phyloP scores from a whole-genome alignment of 2,113 vertebrate species.

The Neoarius graeffei region DNA sequence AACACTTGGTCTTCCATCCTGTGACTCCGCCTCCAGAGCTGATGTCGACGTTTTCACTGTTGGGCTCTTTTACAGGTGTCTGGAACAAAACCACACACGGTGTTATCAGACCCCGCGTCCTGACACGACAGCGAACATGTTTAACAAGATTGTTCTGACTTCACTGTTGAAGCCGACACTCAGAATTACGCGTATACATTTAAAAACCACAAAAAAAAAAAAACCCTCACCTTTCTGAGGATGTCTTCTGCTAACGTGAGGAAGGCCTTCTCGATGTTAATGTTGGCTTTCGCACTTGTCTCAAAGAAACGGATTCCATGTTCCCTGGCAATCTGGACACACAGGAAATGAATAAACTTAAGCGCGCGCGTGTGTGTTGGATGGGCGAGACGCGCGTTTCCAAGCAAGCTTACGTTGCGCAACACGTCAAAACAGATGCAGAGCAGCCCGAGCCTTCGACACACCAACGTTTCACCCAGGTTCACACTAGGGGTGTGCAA shows the following conservation, averaged over 20 bases:
- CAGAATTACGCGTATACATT: no score
- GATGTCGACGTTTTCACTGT: conserved; percentile 99
- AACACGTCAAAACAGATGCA: not conserved
- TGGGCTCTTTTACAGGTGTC: conserved; percentile 99
- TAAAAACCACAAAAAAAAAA: no score
- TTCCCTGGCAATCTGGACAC: conserved; percentile 90
- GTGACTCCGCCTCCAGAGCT: conserved; percentile 92
- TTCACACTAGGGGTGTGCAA: no score
- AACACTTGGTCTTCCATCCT: conserved; percentile 99
- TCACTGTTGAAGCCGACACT: no score
- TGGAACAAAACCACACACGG: conserved; percentile 66
- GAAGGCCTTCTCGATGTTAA: conserved; percentile 99
- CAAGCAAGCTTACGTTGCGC: not conserved
- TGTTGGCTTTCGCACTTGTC: conserved; percentile 99
- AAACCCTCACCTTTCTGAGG: conserved; percentile 88
- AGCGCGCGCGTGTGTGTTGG: not conserved
- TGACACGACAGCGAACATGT: no score
- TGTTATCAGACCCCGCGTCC: no score
- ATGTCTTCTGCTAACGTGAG: conserved; percentile 99
- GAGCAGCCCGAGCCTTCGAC: no score
- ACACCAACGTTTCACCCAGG: no score
- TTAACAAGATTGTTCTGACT: no score
- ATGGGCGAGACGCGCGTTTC: not conserved
- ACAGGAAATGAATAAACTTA: not conserved
- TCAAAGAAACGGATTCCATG: conserved; percentile 99